Conservation (phyloP, 2,113 vertebrate genomes). For the Chunga burmeisteri region DNA sequence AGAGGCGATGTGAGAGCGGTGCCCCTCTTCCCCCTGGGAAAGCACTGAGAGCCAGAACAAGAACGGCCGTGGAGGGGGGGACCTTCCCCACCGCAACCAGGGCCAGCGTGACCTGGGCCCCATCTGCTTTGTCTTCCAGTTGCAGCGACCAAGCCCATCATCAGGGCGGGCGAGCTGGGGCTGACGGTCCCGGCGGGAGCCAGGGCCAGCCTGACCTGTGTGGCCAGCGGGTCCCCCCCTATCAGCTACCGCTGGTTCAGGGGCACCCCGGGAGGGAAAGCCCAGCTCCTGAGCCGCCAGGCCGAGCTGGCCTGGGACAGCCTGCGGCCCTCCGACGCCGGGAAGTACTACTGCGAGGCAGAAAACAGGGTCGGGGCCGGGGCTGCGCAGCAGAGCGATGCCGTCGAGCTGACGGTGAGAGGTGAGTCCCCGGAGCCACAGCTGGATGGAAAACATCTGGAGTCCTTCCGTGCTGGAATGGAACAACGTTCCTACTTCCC, state of each 20-base stretch:
- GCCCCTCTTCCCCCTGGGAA: background rate
- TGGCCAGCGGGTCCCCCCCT: slow-evolving; percentile 53
- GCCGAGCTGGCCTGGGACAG: slow-evolving; percentile 20
- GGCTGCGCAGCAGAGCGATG: background rate
- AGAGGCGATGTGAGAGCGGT: background rate
- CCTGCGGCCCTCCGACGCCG: background rate
- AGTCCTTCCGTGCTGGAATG: accelerated
- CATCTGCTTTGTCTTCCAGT: slow-evolving; percentile 30
- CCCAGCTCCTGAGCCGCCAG: background rate
- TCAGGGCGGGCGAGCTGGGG: background rate
- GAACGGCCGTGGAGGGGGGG: accelerated
- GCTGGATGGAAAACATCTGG: background rate
- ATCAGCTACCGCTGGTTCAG: slow-evolving; percentile 69
- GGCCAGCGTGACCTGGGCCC: background rate
- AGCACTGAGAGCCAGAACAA: background rate
- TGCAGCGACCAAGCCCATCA: slow-evolving; percentile 56
- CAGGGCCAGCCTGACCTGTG: slow-evolving; percentile 53
- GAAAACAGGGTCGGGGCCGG: background rate
- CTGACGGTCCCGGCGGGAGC: background rate
- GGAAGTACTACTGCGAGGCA: slow-evolving; percentile 56
- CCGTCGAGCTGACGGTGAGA: background rate
- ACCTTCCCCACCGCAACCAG: background rate
- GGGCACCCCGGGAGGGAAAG: background rate
- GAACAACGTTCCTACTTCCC: background rate
- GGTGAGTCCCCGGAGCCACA: background rate